Conservation (phyloP, 2,797 vertebrate genomes). For the Gadopsis bispinosus region DNA sequence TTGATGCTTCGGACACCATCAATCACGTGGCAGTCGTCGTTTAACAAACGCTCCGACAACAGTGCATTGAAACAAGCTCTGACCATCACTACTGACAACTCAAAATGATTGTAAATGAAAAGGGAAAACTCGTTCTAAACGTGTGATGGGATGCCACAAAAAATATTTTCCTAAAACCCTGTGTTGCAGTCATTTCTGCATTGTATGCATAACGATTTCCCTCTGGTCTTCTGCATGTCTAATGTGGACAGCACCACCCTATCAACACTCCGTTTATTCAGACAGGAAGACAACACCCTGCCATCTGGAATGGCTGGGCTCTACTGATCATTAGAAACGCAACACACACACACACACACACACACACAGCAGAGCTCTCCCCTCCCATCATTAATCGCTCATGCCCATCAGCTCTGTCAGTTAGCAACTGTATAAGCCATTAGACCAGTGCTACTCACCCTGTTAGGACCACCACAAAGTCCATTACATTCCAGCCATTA, state of each 20-base stretch:
- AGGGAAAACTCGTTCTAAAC: not conserved
- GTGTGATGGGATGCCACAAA: not conserved
- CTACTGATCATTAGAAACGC: constrained; percentile 58
- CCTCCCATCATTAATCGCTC: constrained; percentile 62
- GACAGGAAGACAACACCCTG: constrained; percentile 57
- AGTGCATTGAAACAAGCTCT: not conserved
- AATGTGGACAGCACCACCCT: constrained; percentile 33
- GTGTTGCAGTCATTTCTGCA: not conserved
- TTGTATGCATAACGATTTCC: not conserved
- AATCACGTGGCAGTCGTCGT: not conserved
- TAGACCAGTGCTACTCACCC: constrained; percentile 87
- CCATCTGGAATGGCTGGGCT: constrained; percentile 59
- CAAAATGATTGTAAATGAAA: not conserved
- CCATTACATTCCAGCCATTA: constrained; percentile 98
- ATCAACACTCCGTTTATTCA: constrained; percentile 44
- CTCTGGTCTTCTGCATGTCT: constrained; percentile 16
- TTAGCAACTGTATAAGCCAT: constrained; percentile 68
- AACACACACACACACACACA: constrained; percentile 41
- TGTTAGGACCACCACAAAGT: constrained; percentile 96
- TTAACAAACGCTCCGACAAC: not conserved
- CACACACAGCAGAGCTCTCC: constrained; percentile 29
- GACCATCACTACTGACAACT: not conserved
- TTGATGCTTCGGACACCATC: not conserved
- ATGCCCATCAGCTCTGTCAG: constrained; percentile 70
- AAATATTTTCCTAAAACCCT: not conserved